Evolutionary conservation across 2,888 invertebrate genomes (phyloP), one percentile per base, ranked within the genome.

Genomic region (Rhamnusium bicolor): DNA sequence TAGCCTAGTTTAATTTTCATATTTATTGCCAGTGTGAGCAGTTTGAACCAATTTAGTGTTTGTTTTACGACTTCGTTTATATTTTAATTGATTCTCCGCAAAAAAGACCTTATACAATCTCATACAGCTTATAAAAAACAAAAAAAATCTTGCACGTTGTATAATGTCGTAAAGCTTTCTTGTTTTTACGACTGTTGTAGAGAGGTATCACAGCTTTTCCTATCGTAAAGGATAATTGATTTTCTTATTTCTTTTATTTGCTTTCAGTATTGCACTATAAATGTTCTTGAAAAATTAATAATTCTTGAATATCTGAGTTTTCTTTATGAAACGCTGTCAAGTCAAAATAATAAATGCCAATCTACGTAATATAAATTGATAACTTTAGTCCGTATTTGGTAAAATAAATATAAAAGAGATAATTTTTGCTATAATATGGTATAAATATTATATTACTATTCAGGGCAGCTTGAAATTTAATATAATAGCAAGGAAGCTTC

Each of bases 151-250:
- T 18, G 14, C 65, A 51, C 65, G 53, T 40, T 54, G 21, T 14
- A n/a, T 19, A 18, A 51, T 19, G 19, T 53, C 53, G 12, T 65
- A 65, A 53, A 65, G 24, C 49, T 62, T 16, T 16, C 12, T 40
- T 63, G 29, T 29, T 53, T 65, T 65, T 65, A 65, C 19, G 12
- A 32, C 65, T 19, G n/a, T 10, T 32, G 12, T 14, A 18, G 65
- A 32, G n/a, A 16, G 63, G 47, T 8, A 19, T 24, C 49, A 24
- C 49, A 27, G 49, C 24, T 24, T 21, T 12, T 29, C 47, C 51
- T 63, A 49, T 63, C 63, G 51, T 63, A 51, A 63, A 63, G 49
- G 14, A 49, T 63, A 63, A 63, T 51, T 63, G 63, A 51, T 63
- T 53, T 65, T 29, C 32, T 58, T 65, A 51, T 51, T 65, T 40